These are phyloP conservation scores for Panopea generosa DNA, from an alignment of 2,888 invertebrate species.

Conservation along the genomic window DNA sequence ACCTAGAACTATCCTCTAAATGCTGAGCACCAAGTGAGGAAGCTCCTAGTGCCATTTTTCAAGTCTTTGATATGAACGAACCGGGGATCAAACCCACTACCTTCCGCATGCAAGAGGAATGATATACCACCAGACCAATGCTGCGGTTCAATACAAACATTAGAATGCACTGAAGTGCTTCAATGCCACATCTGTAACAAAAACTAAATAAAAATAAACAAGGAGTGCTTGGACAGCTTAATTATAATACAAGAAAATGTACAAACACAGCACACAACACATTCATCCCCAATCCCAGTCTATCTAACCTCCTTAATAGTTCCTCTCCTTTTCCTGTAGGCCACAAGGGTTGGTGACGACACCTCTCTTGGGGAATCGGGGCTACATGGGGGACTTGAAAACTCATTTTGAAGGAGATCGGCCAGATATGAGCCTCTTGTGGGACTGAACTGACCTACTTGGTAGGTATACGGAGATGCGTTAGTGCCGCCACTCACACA, in stretches of 20 bases:
- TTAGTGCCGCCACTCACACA: constrained; percentile 2
- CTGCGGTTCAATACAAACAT: too few species aligned
- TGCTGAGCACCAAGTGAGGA: too few species aligned
- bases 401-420: background rate
- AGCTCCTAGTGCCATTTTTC: too few species aligned
- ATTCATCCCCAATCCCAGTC: too few species aligned
- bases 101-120: too few species aligned
- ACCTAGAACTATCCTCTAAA: too few species aligned
- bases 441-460: constrained; percentile 20
- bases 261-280: background rate
- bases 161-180: too few species aligned
- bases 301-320: constrained; percentile 25
- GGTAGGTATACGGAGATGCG: constrained; percentile 15
- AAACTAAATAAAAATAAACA: too few species aligned
- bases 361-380: background rate
- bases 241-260: background rate
- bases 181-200: too few species aligned
- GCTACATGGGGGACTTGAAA: constrained; percentile 10
- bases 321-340: constrained; percentile 34
- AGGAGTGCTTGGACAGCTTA: background rate
- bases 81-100: too few species aligned
- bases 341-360: constrained; percentile 28
- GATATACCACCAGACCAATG: too few species aligned
- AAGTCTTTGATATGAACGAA: too few species aligned
- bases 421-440: background rate